Base-by-base conservation (phyloP, 2,113 vertebrate species). In the Sinosuthora webbiana region DNA sequence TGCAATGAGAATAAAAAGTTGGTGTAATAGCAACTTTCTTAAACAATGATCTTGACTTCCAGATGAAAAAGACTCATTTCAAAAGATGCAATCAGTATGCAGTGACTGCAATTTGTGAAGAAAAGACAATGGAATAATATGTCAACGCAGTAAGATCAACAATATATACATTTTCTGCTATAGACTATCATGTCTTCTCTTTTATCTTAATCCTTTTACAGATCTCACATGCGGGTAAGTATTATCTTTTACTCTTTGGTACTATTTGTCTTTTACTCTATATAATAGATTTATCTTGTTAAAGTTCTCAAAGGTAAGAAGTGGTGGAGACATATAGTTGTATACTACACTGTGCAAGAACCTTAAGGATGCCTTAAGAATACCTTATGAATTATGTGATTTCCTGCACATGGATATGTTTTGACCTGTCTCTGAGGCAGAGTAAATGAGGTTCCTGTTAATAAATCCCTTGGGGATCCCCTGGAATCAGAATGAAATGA, bases 251-350 rank as follows among this genome's bases (percentile, higher is more conserved):
- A 68, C 6, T 59, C 1, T 63, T 84, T 89, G 11, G 4, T 68
- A 55, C 4, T 6, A 35, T 82, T 39, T 86, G 10, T 83, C 15
- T 70, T 78, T 84, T 45, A 52, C 31, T 70, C 33, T 89, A 70
- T 64, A n/a, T 23, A 14, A 47, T 1, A 52, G 30, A 68, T 73
- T 47, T 60, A 23, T 64, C 30, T 57, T 30, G 39, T 4, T 57
- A 22, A 55, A 63, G 12, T 52, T 69, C 31, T 70, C 24, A 78
- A 67, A 91, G 63, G 3, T 28, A 41, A 57, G 50, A 90, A 67
- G 6, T 0, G 0, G 15, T 39, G 14, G 62, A 89, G 30, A 63
- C 31, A 11, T 6, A 56, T 8, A 50, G 18, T 3, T 87, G 13
- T 24, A 21, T 17, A 33, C 50, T 62, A 62, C 4, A 7, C 14